Conservation (phyloP, 1,140 invertebrate genomes). For the Ctenoplectra terminalis region DNA sequence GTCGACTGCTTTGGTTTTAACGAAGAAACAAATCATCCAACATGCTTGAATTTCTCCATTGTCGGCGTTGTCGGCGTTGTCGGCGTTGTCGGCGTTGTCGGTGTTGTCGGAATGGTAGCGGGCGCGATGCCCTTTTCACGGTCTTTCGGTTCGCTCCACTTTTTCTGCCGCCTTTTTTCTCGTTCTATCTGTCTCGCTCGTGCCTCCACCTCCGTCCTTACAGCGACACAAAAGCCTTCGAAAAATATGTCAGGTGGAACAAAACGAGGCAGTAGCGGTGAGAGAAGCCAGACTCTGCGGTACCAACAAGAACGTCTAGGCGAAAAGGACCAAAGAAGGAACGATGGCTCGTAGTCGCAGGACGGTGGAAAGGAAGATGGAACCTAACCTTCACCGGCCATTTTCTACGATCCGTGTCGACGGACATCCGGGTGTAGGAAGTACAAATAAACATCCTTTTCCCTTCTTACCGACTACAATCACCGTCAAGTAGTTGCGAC, state of each 20-base stretch:
- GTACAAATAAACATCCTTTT: constrained; percentile 63
- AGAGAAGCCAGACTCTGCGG: constrained; percentile 33
- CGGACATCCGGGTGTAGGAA: constrained; percentile 49
- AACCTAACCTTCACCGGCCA: constrained; percentile 1
- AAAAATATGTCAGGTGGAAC: constrained; percentile 75
- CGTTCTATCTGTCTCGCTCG: constrained; percentile 10
- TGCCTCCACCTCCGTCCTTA: constrained; percentile 47
- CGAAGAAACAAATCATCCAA: constrained; percentile 61
- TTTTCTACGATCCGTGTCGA: constrained; percentile 43
- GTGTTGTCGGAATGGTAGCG: constrained; percentile 10
- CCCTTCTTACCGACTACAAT: constrained; percentile 14
- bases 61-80: constrained; percentile 29
- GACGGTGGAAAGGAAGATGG: constrained; percentile 11
- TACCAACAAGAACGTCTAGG: constrained; percentile 21
- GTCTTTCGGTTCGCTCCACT: constrained; percentile 48
- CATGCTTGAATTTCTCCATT: constrained; percentile 30
- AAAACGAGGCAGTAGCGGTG: constrained; percentile 65
- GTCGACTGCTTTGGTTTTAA: constrained; percentile 37
- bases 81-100: too few relatives aligned
- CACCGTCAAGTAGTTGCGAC: constrained; percentile 42
- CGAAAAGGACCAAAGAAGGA: constrained; percentile 11
- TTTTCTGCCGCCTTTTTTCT: constrained; percentile 51
- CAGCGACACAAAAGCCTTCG: constrained; percentile 68
- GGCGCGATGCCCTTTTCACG: constrained; percentile 57
- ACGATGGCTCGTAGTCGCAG: background rate